phyloP scores from a whole-genome alignment of 2,888 invertebrate genomes.

The Andrena chrysosceles region DNA sequence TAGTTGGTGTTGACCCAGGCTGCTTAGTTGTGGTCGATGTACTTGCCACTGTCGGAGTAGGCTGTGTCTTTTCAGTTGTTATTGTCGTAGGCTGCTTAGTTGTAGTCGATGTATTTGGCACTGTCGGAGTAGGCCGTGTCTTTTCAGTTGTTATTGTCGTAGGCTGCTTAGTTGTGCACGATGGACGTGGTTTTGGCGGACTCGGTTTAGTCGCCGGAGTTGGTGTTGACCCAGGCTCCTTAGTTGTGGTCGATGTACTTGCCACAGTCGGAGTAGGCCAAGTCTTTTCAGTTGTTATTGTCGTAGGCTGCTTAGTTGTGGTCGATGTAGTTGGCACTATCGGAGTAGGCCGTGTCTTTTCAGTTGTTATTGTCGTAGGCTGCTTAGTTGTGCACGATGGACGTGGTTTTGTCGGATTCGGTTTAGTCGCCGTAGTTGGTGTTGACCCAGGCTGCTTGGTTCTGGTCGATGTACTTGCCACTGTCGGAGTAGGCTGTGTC shows the following conservation, averaged over 20 bases:
- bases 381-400: too few relatives aligned
- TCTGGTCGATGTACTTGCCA: background rate
- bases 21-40: background rate
- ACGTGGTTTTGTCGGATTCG: background rate
- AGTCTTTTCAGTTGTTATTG: too few relatives aligned
- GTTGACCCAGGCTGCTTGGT: background rate
- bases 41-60: background rate
- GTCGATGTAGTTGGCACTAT: too few relatives aligned
- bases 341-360: too few relatives aligned
- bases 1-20: background rate
- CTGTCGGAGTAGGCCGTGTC: background rate
- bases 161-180: background rate
- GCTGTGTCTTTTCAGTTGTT: background rate
- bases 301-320: too few relatives aligned
- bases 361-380: background rate
- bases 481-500: background rate
- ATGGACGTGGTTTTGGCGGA: too few relatives aligned
- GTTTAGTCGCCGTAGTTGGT: background rate
- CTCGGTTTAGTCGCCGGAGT: rapidly evolving
- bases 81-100: background rate
- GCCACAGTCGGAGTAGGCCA: too few relatives aligned
- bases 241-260: too few relatives aligned
- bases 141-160: background rate
- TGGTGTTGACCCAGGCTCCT: too few relatives aligned
- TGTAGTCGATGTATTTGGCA: background rate